phyloP scores from a whole-genome alignment of 2,888 invertebrate species.

The Agonopterix arenella region DNA sequence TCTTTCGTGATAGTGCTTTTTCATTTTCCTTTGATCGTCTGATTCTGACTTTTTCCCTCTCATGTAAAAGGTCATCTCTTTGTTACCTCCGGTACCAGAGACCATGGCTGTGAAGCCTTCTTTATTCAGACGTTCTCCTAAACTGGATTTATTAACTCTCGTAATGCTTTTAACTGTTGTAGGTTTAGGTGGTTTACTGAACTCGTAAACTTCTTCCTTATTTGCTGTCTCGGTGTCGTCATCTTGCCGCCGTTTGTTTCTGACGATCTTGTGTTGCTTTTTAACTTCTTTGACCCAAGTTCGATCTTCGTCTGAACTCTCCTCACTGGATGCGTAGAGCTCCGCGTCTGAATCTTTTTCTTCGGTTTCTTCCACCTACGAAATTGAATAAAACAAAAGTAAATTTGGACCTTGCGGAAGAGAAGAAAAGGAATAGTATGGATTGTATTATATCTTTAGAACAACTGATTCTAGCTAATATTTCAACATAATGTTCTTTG shows the following conservation, averaged over 20 bases:
- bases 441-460: too few species aligned
- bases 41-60: slow-evolving; percentile 73
- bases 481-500: too few species aligned
- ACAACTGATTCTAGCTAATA: too few species aligned
- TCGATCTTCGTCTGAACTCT: slow-evolving; percentile 88
- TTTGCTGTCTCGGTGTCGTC: slow-evolving; percentile 28
- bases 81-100: slow-evolving; percentile 80
- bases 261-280: slow-evolving; percentile 82
- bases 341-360: slow-evolving; percentile 74
- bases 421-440: neutral
- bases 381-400: neutral
- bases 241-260: slow-evolving; percentile 50
- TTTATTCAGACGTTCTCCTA: slow-evolving; percentile 84
- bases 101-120: slow-evolving; percentile 71
- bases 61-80: slow-evolving; percentile 87
- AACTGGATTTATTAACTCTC: slow-evolving; percentile 77
- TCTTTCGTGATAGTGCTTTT: slow-evolving; percentile 82
- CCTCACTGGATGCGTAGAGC: slow-evolving; percentile 53
- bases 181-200: slow-evolving; percentile 70
- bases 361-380: slow-evolving; percentile 49
- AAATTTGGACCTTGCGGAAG: neutral
- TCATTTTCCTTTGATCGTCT: slow-evolving; percentile 77
- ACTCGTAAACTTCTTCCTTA: slow-evolving; percentile 38
- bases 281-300: slow-evolving; percentile 89
- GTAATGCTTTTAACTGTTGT: slow-evolving; percentile 63